Conservation (phyloP, 1,140 invertebrate species). For the Drosophila nasuta region DNA sequence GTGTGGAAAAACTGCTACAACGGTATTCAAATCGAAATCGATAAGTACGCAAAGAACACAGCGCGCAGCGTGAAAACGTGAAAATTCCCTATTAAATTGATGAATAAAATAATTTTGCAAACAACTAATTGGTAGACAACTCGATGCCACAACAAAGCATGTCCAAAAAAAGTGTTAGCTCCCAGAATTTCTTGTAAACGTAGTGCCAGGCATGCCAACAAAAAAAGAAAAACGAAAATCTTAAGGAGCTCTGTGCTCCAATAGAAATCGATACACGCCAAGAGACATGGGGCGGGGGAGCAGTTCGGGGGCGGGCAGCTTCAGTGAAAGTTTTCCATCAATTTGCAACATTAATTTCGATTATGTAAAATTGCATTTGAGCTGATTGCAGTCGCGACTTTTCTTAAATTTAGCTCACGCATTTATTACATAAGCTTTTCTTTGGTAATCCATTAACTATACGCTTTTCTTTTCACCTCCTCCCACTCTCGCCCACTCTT, state of each 20-base stretch:
- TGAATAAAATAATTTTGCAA: constrained; percentile 9
- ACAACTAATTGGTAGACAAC: constrained; percentile 14
- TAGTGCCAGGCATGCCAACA: constrained; percentile 28
- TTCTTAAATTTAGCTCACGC: neutral
- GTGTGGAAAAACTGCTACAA: constrained; percentile 58
- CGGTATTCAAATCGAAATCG: constrained; percentile 79
- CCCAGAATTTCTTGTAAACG: constrained; percentile 32
- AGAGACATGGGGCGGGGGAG: neutral
- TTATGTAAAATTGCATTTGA: constrained; percentile 42
- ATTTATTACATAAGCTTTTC: constrained; percentile 64
- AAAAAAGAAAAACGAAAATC: neutral
- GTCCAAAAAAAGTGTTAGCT: constrained; percentile 82
- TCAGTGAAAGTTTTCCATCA: constrained; percentile 44
- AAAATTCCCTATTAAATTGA: constrained; percentile 33
- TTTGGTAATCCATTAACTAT: constrained; percentile 52
- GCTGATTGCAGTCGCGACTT: neutral
- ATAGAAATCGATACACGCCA: constrained; percentile 44
- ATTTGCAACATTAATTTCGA: constrained; percentile 9
- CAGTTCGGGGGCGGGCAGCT: constrained; percentile 10
- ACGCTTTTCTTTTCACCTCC: constrained; percentile 19
- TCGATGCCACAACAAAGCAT: constrained; percentile 46
- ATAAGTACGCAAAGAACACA: constrained; percentile 70
- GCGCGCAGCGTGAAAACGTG: constrained; percentile 41
- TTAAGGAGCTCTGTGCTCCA: constrained; percentile 2
- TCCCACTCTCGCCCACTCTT: constrained; percentile 1